Conservation (phyloP, 2,113 vertebrate genomes). For the Rhombomys opimus region DNA sequence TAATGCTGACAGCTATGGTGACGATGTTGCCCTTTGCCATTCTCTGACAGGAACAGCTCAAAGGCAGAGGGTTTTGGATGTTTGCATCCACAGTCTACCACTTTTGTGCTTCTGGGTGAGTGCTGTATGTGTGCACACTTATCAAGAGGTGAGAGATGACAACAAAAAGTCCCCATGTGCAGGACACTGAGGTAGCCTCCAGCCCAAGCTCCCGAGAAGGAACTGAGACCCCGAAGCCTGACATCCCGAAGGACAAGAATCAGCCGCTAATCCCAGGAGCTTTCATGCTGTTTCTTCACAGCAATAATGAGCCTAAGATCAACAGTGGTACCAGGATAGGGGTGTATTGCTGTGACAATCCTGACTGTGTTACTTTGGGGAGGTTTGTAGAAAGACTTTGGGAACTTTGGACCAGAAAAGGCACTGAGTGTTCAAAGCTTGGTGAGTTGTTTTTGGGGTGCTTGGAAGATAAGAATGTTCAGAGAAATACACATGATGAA, state of each 20-base stretch:
- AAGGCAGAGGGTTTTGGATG: background rate
- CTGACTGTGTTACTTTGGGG: background rate
- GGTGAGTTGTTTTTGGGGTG: background rate
- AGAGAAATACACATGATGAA: background rate
- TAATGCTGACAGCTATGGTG: too few relatives aligned
- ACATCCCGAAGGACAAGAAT: background rate
- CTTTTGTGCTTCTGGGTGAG: background rate
- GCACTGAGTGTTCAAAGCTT: background rate
- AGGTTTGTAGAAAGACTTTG: background rate
- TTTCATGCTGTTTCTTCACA: background rate
- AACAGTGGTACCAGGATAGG: background rate
- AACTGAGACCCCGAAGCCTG: background rate
- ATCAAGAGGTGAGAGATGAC: background rate
- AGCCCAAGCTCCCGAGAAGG: background rate
- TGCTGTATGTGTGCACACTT: background rate
- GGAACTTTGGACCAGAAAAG: background rate
- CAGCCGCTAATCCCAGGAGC: background rate
- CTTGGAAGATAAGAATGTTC: background rate
- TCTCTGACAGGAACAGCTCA: background rate
- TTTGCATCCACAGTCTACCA: background rate
- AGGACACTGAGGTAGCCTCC: too few relatives aligned
- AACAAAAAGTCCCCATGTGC: background rate
- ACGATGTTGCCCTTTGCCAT: background rate
- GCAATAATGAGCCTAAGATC: background rate
- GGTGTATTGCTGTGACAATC: background rate